A percentile compares a stretch with the other conserved stretches of the same genome.
Conservation (phyloP, 2,113 vertebrate genomes). For the Gymnorhina tibicen region DNA sequence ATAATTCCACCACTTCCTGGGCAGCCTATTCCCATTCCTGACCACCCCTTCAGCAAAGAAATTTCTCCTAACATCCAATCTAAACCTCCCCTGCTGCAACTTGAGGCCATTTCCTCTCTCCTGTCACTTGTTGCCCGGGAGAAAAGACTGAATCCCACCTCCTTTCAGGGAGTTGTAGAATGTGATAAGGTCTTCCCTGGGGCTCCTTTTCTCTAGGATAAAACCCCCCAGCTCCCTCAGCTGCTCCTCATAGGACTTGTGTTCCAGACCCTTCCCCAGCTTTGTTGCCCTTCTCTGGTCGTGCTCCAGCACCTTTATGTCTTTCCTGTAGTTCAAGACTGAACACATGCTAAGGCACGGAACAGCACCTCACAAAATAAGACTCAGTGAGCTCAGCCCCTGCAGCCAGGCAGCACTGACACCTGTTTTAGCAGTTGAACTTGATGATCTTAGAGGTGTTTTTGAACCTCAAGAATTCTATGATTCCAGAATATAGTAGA, state of each 20-base stretch:
- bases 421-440: not conserved
- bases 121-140: not conserved
- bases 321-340: not conserved
- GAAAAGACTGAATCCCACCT: not conserved
- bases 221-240: not conserved
- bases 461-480: not conserved
- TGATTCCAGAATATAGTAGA: rapidly evolving
- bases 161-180: not conserved
- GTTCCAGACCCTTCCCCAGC: not conserved
- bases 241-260: not conserved
- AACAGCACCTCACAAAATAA: not conserved
- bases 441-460: not conserved
- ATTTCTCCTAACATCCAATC: not conserved
- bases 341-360: rapidly evolving
- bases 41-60: not conserved
- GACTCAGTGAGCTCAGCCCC: not conserved
- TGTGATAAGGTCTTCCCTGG: not conserved
- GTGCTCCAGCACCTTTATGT: not conserved
- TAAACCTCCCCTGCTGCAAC: not conserved
- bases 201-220: not conserved
- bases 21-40: not conserved
- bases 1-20: not conserved
- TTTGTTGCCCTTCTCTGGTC: not conserved
- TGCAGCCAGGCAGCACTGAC: not conserved
- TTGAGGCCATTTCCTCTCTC: not conserved